Percentiles rank a stretch among this genome's conserved stretches.
These are phyloP conservation scores for Mormyrops boulengeri DNA, from an alignment of 2,797 vertebrate species.

Conservation along the genomic window DNA sequence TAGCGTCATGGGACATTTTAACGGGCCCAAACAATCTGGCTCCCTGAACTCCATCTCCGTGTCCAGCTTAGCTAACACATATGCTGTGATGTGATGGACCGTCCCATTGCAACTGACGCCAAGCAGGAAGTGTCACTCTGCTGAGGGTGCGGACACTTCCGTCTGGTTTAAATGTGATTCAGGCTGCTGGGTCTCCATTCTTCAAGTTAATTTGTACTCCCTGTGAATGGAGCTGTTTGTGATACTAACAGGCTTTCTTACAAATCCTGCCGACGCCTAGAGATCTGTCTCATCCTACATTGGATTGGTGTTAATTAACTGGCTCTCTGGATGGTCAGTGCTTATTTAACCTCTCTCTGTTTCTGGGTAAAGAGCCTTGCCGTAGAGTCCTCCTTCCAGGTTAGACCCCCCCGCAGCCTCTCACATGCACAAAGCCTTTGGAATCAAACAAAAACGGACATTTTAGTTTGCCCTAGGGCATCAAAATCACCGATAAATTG, in stretches of 20 bases:
- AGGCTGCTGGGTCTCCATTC: not conserved
- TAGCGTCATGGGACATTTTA: not conserved
- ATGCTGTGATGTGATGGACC: not conserved
- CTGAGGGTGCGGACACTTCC: not conserved
- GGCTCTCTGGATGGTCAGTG: not conserved
- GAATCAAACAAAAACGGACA: not conserved
- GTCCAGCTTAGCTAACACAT: not conserved
- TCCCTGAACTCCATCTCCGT: not conserved
- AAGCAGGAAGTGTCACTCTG: not conserved
- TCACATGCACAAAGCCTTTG: not conserved
- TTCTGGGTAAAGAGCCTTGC: not conserved
- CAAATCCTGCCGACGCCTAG: constrained; percentile 44
- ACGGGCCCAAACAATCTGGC: not conserved
- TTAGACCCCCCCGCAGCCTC: not conserved
- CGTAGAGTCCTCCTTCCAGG: not conserved
- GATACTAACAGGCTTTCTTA: constrained; percentile 39
- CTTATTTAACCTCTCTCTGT: not conserved
- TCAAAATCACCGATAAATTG: not conserved
- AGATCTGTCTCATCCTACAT: not conserved
- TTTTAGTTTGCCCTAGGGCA: not conserved
- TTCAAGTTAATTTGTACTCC: constrained; percentile 2
- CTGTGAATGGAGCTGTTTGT: constrained; percentile 7
- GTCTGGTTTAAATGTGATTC: constrained; percentile 5
- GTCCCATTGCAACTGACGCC: not conserved
- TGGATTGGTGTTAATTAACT: not conserved